Evolutionary conservation across 2,113 vertebrate genomes (phyloP).

Genomic region (Chloropsis cyanopogon): DNA sequence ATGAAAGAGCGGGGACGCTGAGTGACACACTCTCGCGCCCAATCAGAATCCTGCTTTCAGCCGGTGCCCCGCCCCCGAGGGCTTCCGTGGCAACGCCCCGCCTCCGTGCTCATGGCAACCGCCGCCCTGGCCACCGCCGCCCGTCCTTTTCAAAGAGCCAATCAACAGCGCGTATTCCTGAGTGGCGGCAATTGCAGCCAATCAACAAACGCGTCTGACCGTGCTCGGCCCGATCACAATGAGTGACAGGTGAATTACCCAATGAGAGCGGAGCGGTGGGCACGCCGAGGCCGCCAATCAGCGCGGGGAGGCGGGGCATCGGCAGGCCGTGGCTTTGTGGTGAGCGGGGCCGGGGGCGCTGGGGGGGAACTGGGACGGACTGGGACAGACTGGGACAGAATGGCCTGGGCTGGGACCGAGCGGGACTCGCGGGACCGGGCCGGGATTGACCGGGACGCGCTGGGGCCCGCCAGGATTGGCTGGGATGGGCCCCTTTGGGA

Average conservation of each 20-base stretch:
- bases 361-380: background rate
- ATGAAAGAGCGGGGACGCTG: background rate
- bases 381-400: background rate
- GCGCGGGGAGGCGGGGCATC: background rate
- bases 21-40: accelerated
- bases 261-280: accelerated
- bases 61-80: accelerated
- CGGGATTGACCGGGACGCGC: background rate
- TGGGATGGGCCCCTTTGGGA: no score
- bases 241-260: accelerated
- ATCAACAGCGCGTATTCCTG: background rate
- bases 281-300: background rate
- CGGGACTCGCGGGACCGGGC: accelerated
- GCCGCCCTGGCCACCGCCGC: background rate
- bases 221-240: accelerated
- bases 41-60: background rate
- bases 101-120: background rate
- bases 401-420: background rate
- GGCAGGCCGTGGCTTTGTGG: constrained; percentile 35
- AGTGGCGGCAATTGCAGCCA: accelerated
- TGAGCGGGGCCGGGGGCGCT: background rate
- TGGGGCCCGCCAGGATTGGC: no score
- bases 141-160: background rate
- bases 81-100: background rate
- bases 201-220: accelerated